Base-by-base conservation (phyloP, 2,797 vertebrate genomes). In the Carapus acus region DNA sequence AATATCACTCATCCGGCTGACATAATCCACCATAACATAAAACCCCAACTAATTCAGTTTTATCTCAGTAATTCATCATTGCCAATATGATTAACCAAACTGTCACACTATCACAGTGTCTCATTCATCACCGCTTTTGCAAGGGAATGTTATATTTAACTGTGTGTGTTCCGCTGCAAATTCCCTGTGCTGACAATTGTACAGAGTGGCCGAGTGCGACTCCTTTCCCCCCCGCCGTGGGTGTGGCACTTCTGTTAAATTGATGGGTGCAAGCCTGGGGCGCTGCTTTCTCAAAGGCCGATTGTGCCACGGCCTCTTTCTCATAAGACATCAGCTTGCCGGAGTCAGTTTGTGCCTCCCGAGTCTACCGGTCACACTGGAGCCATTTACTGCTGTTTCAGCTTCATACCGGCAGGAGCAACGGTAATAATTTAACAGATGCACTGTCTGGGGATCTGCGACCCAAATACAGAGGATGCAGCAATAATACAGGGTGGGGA, bases 31-130 rank as follows among this genome's bases (percentile, higher is more conserved):
- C 43, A 46, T 31, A 31, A 73, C 74, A 77, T 68, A 75, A 74
- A 77, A 77, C 57, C 68, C 58, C 54, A 73, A 84, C 80, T 78
- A 75, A 76, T 75, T 74, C 55, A 41, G 70, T 74, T 77, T 78
- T 76, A 70, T 74, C 74, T 76, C 50, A 15, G 79, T 65, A 62
- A 82, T 84, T 80, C 53, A 82, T 83, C 82, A 84, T 58, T 54
- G 65, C 42, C 48, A 19, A 68, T 78, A 69, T 78, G 80, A 84
- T 82, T 83, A 81, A 77, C 67, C 82, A 75, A 75, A 82, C 59
- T 77, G 82, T 78, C 83, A 82, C 65, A 29, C 44, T 46, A 16
- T 7, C 45, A 40, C 71, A 75, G 57, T 46, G 58, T 73, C 72
- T 74, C 77, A 85, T 83, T 77, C 63, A 71, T 83, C 80, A 83